Conservation (phyloP, 2,888 invertebrate species). For the Stegophylla sp. region DNA sequence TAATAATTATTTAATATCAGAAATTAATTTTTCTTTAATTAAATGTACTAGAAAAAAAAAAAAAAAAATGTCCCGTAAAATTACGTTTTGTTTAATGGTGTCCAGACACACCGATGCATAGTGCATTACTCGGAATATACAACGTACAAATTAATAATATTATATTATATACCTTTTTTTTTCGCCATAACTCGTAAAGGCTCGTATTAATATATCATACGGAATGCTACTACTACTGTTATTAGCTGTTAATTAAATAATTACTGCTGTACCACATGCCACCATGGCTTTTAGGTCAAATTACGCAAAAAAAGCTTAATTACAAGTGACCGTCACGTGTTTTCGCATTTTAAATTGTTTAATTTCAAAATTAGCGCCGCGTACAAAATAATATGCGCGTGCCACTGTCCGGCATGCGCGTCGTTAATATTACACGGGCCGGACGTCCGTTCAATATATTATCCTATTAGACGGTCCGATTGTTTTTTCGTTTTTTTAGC, state of each 20-base stretch:
- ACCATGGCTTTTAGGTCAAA: conserved; percentile 15
- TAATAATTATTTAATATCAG: not conserved
- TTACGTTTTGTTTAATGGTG: no score
- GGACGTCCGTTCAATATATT: not conserved
- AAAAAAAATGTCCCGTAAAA: no score
- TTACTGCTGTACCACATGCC: no score
- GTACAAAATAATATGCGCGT: not conserved
- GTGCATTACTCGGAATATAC: no score
- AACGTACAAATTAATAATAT: no score
- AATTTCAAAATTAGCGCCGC: not conserved
- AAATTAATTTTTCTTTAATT: no score
- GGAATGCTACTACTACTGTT: not conserved
- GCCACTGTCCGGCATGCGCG: not conserved
- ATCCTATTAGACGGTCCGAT: not conserved
- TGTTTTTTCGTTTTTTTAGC: not conserved
- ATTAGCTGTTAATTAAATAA: conserved; percentile 25
- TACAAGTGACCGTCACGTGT: not conserved
- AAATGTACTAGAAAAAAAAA: no score
- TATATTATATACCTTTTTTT: not conserved
- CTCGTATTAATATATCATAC: not conserved
- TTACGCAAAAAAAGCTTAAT: conserved; percentile 7
- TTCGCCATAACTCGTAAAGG: not conserved
- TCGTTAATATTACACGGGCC: not conserved
- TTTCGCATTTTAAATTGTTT: not conserved
- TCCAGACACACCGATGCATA: no score